Percentiles rank a stretch among this genome's conserved stretches.
Conservation (phyloP, 1,140 invertebrate genomes). For the Drosophila sucinea region DNA sequence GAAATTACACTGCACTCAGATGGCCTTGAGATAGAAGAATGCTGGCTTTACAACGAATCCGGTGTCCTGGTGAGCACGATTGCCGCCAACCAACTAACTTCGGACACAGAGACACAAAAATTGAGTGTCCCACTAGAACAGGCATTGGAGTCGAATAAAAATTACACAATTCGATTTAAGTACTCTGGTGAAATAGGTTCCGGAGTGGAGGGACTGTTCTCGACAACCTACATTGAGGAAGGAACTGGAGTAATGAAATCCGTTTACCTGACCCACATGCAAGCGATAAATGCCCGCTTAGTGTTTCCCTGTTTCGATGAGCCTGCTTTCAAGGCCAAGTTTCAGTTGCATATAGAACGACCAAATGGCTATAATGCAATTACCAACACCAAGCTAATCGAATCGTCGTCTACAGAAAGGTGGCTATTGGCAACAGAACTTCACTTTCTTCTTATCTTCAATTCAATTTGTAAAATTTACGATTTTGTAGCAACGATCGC, state of each 20-base stretch:
- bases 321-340: slow-evolving; percentile 92
- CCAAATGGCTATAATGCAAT: slow-evolving; percentile 84
- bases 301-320: slow-evolving; percentile 97
- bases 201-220: slow-evolving; percentile 85
- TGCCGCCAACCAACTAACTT: slow-evolving; percentile 23
- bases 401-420: slow-evolving; percentile 32
- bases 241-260: slow-evolving; percentile 77
- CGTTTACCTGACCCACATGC: slow-evolving; percentile 91
- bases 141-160: neutral
- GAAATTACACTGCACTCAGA: slow-evolving; percentile 87
- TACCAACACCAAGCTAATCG: slow-evolving; percentile 83
- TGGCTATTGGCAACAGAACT: slow-evolving; percentile 13
- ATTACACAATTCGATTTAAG: slow-evolving; percentile 69
- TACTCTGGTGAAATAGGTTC: slow-evolving; percentile 82
- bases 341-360: slow-evolving; percentile 87
- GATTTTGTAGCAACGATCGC: slow-evolving; percentile 39
- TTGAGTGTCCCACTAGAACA: slow-evolving; percentile 45
- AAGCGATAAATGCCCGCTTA: slow-evolving; percentile 91
- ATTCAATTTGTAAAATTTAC: neutral
- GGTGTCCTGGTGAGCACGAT: slow-evolving; percentile 29
- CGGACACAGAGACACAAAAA: slow-evolving; percentile 57
- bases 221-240: slow-evolving; percentile 84
- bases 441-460: neutral
- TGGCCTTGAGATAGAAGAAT: slow-evolving; percentile 35
- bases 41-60: slow-evolving; percentile 31